These are phyloP conservation scores for Spicauda simplicius DNA, from an alignment of 2,888 invertebrate species.

Conservation along the genomic window DNA sequence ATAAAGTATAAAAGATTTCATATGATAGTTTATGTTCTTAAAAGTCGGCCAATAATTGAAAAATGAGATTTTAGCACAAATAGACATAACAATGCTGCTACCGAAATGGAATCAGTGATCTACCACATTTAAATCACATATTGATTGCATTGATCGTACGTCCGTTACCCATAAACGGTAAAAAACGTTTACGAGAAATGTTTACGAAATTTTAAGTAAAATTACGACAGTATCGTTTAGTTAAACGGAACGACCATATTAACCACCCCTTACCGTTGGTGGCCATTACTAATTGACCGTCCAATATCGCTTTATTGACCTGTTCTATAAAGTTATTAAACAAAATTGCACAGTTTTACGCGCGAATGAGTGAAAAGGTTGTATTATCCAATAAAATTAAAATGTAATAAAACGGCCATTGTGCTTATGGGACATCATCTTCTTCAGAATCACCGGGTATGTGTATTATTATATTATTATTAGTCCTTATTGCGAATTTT, in stretches of 20 bases:
- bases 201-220: slow-evolving; percentile 9
- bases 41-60: too few relatives aligned
- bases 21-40: too few relatives aligned
- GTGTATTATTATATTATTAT: slow-evolving; percentile 71
- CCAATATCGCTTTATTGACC: slow-evolving; percentile 38
- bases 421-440: slow-evolving; percentile 51
- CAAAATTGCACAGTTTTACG: slow-evolving; percentile 53
- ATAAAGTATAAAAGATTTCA: too few relatives aligned
- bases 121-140: too few relatives aligned
- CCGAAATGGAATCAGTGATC: too few relatives aligned
- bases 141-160: too few relatives aligned
- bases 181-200: neutral
- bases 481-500: slow-evolving; percentile 69
- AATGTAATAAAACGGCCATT: slow-evolving; percentile 65
- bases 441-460: slow-evolving; percentile 63
- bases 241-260: slow-evolving; percentile 22
- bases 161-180: too few relatives aligned
- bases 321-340: slow-evolving; percentile 63
- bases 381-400: slow-evolving; percentile 76
- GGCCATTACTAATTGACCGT: slow-evolving; percentile 6
- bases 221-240: slow-evolving; percentile 22
- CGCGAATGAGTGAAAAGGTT: slow-evolving; percentile 30
- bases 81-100: too few relatives aligned
- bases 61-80: too few relatives aligned
- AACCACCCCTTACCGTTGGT: slow-evolving; percentile 16